Evolutionary conservation across 2,113 vertebrate genomes (phyloP).

Genomic region (Junco hyemalis): DNA sequence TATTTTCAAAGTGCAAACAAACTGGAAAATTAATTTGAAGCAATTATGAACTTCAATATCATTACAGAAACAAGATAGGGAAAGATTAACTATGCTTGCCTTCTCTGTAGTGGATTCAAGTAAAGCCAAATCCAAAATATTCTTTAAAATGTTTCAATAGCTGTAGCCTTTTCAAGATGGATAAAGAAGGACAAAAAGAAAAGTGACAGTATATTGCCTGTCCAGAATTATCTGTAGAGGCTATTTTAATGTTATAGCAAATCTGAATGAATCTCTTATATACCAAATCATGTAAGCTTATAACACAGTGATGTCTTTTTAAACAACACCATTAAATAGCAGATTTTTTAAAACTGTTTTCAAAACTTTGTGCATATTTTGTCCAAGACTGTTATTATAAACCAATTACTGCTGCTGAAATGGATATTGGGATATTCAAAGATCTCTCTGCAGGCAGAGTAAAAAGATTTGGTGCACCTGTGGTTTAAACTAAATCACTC

Average conservation of each 20-base stretch:
- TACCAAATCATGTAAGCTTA: neutral
- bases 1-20: neutral
- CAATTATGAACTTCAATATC: neutral
- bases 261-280: neutral
- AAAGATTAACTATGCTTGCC: neutral
- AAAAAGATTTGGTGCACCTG: constrained; percentile 38
- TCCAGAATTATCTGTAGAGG: neutral
- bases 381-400: constrained; percentile 7
- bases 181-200: neutral
- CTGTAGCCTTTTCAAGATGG: neutral
- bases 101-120: neutral
- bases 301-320: neutral
- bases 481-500: constrained; percentile 14
- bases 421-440: constrained; percentile 5
- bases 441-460: neutral
- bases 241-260: neutral
- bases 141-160: neutral
- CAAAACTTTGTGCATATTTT: neutral
- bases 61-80: neutral
- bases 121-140: neutral
- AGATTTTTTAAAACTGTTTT: neutral
- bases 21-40: neutral
- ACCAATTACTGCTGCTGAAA: constrained; percentile 30
- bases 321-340: neutral
- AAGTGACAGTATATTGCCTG: neutral